A percentile compares a stretch with the other conserved stretches of the same genome.
Evolutionary conservation across 2,888 invertebrate species (phyloP).

Genomic region (Tryphoninae sp.): DNA sequence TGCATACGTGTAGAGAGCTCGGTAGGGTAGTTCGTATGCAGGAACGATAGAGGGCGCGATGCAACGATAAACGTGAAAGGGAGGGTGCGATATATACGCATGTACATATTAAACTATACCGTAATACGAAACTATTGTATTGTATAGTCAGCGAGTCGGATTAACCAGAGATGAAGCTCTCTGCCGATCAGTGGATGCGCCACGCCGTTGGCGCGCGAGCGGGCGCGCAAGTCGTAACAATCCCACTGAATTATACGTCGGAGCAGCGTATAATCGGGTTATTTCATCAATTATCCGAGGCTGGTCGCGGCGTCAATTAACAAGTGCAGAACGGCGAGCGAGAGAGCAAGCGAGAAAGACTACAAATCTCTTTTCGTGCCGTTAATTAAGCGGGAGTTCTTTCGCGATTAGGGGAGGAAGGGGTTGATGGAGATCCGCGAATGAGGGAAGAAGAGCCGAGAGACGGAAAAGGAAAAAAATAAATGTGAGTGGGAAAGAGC

Average conservation of each 20-base stretch:
- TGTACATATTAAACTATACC: too few relatives aligned
- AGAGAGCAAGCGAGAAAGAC: slow-evolving; percentile 39
- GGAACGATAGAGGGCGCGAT: too few relatives aligned
- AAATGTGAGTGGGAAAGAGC: neutral
- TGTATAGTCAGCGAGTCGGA: neutral
- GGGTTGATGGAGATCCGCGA: slow-evolving; percentile 29
- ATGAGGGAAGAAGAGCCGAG: slow-evolving; percentile 36
- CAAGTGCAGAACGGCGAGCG: slow-evolving; percentile 61
- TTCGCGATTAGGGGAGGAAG: slow-evolving; percentile 51
- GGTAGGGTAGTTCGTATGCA: too few relatives aligned
- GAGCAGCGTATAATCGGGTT: slow-evolving; percentile 70
- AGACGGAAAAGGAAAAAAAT: slow-evolving; percentile 2
- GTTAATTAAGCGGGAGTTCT: slow-evolving; percentile 65
- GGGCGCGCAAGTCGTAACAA: slow-evolving; percentile 68
- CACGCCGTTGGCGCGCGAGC: neutral
- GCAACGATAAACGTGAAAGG: too few relatives aligned
- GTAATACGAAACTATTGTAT: too few relatives aligned
- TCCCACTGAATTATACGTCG: slow-evolving; percentile 67
- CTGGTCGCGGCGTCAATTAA: slow-evolving; percentile 70
- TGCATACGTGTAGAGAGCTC: too few relatives aligned
- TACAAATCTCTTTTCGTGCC: slow-evolving; percentile 61
- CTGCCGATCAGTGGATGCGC: neutral
- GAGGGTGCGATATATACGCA: too few relatives aligned
- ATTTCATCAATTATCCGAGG: slow-evolving; percentile 73
- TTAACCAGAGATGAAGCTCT: slow-evolving; percentile 8